phyloP scores from a whole-genome alignment of 2,797 vertebrate genomes.

The Otolemur crassicaudatus region DNA sequence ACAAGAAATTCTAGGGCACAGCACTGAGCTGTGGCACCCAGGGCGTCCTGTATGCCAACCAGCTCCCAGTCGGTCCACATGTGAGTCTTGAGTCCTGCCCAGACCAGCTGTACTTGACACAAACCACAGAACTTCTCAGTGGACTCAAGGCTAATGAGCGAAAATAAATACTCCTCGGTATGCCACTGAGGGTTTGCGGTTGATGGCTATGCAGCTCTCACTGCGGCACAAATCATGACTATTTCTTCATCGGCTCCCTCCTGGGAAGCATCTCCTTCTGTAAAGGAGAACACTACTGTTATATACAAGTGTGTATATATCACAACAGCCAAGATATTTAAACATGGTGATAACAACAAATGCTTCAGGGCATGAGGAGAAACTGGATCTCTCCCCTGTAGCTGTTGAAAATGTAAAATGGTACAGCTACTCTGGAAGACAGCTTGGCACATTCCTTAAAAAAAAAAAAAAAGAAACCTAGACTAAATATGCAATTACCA shows the following conservation, averaged over 20 bases:
- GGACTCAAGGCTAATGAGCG: not conserved
- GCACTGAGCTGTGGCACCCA: too few relatives aligned
- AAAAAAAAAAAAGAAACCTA: not conserved
- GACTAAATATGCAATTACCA: not conserved
- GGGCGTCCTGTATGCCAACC: not conserved
- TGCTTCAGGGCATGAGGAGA: not conserved
- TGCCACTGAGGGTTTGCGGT: not conserved
- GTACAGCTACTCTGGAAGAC: not conserved
- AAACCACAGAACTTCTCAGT: fast-evolving
- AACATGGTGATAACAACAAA: not conserved
- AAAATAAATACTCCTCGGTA: not conserved
- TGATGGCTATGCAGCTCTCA: too few relatives aligned
- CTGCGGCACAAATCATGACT: not conserved
- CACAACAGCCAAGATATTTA: not conserved
- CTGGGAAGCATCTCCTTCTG: not conserved
- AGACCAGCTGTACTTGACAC: not conserved
- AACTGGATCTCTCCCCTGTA: not conserved
- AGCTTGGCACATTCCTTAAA: not conserved
- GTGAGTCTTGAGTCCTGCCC: fast-evolving
- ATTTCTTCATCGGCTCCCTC: not conserved
- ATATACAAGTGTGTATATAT: too few relatives aligned
- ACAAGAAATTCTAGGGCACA: not conserved
- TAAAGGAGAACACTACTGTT: not conserved
- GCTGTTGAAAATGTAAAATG: not conserved
- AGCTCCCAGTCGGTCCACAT: not conserved